phyloP scores from a whole-genome alignment of 1,140 invertebrate species.

The Hypsibius dujardini region DNA sequence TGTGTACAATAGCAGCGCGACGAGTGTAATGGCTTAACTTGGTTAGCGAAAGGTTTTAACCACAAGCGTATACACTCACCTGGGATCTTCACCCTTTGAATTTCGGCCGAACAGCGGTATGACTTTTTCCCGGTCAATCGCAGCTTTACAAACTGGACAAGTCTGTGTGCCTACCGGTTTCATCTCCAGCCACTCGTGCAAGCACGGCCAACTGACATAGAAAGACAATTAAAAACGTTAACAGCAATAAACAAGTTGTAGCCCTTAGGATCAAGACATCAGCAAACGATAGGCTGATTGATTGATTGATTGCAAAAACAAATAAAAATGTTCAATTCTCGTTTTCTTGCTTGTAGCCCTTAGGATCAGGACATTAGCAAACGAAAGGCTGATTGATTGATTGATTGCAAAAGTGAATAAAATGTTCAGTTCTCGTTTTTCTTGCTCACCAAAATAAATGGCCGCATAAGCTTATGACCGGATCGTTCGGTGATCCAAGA shows the following conservation, averaged over 20 bases:
- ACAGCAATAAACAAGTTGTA: too few relatives aligned
- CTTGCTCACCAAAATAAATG: conserved; percentile 81
- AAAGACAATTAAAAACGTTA: not conserved
- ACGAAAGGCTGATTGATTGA: too few relatives aligned
- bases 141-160: conserved; percentile 98
- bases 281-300: too few relatives aligned
- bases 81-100: conserved; percentile 63
- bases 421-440: not conserved
- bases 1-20: not conserved
- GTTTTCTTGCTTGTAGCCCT: too few relatives aligned
- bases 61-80: conserved; percentile 24
- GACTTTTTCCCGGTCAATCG: conserved; percentile 93
- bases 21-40: not conserved
- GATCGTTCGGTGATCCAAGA: conserved; percentile 88
- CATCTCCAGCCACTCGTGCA: conserved; percentile 95
- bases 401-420: too few relatives aligned
- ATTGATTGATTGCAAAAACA: too few relatives aligned
- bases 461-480: conserved; percentile 93
- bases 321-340: too few relatives aligned
- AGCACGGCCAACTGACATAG: conserved; percentile 72
- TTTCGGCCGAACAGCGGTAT: conserved; percentile 88
- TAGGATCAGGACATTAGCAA: too few relatives aligned
- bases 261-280: too few relatives aligned
- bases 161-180: conserved; percentile 62
- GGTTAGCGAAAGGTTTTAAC: not conserved